Evolutionary conservation across 2,888 invertebrate genomes (phyloP).

Genomic region (Sialis lutaria): DNA sequence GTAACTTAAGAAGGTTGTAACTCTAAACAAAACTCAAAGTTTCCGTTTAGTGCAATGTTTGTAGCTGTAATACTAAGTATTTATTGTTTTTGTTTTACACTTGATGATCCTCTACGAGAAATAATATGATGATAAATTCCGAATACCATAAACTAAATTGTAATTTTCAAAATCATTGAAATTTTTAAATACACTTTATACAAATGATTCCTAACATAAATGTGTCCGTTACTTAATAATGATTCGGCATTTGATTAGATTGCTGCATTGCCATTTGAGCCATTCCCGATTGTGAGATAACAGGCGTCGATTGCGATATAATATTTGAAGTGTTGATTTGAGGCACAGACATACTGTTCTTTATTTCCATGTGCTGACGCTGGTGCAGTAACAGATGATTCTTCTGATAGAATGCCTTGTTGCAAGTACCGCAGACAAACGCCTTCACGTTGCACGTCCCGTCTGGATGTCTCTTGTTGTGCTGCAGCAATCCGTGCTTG

Average conservation of each 20-base stretch:
- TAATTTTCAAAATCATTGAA: too few species aligned
- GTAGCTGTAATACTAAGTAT: too few species aligned
- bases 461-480: constrained; percentile 63
- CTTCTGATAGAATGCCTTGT: constrained; percentile 74
- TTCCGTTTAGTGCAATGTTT: too few species aligned
- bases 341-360: constrained; percentile 24
- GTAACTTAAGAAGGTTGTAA: too few species aligned
- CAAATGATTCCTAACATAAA: too few species aligned
- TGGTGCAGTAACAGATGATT: constrained; percentile 69
- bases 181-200: too few species aligned
- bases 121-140: too few species aligned
- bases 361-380: constrained; percentile 52
- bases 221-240: neutral
- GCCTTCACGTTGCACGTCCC: constrained; percentile 64
- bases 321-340: neutral
- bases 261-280: constrained; percentile 21
- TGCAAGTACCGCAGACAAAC: constrained; percentile 63
- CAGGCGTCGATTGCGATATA: constrained; percentile 15
- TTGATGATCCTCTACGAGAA: too few species aligned
- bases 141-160: too few species aligned
- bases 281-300: constrained; percentile 25
- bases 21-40: too few species aligned
- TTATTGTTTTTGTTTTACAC: too few species aligned
- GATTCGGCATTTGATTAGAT: constrained; percentile 19
- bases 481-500: constrained; percentile 65